phyloP scores from a whole-genome alignment of 2,888 invertebrate genomes.

The Macrophya annulata region DNA sequence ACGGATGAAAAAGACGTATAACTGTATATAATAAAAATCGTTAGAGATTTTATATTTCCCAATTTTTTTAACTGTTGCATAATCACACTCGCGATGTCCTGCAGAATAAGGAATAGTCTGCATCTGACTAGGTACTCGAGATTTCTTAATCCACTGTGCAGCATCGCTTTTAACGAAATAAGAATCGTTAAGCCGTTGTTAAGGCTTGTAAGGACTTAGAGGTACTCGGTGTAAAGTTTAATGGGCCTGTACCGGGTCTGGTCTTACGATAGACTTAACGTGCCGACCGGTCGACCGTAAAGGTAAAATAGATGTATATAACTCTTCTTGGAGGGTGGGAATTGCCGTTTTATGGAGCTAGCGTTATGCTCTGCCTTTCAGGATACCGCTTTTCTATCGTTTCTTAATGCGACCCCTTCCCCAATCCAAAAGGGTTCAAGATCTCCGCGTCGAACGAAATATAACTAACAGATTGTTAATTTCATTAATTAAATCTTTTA shows the following conservation, averaged over 20 bases:
- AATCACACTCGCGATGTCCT: background rate
- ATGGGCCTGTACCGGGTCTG: slow-evolving; percentile 59
- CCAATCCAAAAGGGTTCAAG: background rate
- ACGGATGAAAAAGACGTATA: too few species aligned
- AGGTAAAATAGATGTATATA: slow-evolving; percentile 28
- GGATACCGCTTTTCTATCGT: slow-evolving; percentile 36
- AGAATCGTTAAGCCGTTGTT: slow-evolving; percentile 50
- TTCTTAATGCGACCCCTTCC: slow-evolving; percentile 14
- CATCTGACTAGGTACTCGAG: background rate
- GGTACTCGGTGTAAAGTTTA: slow-evolving; percentile 60
- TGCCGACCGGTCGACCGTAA: slow-evolving; percentile 39
- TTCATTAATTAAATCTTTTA: background rate
- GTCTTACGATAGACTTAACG: slow-evolving; percentile 61
- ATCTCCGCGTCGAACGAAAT: background rate
- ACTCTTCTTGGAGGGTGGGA: slow-evolving; percentile 26
- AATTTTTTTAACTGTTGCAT: background rate
- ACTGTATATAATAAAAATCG: too few species aligned
- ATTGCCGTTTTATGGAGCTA: slow-evolving; percentile 44
- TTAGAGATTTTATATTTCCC: background rate
- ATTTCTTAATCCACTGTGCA: slow-evolving; percentile 40
- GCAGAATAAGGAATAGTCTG: background rate
- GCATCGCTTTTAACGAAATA: slow-evolving; percentile 44
- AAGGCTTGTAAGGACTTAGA: slow-evolving; percentile 55
- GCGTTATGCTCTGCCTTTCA: slow-evolving; percentile 41
- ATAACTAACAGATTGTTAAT: background rate